Evolutionary conservation across 2,797 vertebrate genomes (phyloP), one percentile per base, ranked within the genome.

Genomic region (Smutsia gigantea): DNA sequence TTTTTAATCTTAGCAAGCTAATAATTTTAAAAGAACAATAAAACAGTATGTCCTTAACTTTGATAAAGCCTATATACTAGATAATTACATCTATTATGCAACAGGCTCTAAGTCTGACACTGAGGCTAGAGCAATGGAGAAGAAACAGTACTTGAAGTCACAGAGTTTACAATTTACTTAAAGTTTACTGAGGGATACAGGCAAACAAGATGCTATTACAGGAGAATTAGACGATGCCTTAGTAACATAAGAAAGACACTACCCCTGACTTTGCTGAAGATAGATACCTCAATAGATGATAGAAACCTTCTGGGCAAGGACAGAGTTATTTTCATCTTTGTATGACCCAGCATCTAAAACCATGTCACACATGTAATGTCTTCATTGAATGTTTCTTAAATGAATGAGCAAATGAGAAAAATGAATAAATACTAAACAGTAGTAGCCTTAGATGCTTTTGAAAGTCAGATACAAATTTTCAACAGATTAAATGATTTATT

Each of bases 401-500:
- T 88, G 59, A 90, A 71, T 55, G 34, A 75, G 68, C 8, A 81
- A 90, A 78, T 42, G 6, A 82, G 74, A 7, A 77, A 96, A 92
- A 74, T 61, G 53, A 71, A 77, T 31, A 94, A 85, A 75, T 19
- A 93, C 39, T 79, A 63, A 96, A 55, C 42, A 72, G 31, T 51
- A 39, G 42, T 51, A 39, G 42, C 37, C 42, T 83, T 74, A 74
- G 46, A 83, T 63, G 46, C 25, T 53, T 86, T 87, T 90, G 51
- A 68, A 82, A 34, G 1, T 68, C 82, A 85, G 34, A 29, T 42
- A 53, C 10, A 84, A 72, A 94, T 69, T 87, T 78, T 49, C 74
- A 94, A 84, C 81, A 91, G 86, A 86, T 61, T 91, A 71, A 39
- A 55, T 86, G 10, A 92, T 34, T 83, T 87, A 59, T 46, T 68